Evolutionary conservation across 2,888 invertebrate species (phyloP).

Genomic region (Aporophyla nigra): DNA sequence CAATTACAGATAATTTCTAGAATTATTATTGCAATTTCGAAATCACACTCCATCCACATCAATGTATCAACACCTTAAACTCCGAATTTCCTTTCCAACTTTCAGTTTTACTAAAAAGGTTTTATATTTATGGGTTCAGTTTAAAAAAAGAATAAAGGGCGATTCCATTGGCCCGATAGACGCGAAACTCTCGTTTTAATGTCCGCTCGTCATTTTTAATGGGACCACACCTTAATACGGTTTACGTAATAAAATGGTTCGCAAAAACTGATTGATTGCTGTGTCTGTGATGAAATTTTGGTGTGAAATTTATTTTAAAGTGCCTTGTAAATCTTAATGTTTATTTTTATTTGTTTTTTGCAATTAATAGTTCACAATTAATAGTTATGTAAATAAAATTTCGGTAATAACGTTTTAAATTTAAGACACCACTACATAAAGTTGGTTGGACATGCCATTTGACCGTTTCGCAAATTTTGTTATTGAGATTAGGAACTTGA

Average conservation of each 20-base stretch:
- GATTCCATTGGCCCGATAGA: slow-evolving; percentile 77
- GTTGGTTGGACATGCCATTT: too few relatives aligned
- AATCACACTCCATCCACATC: slow-evolving; percentile 6
- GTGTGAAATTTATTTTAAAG: slow-evolving; percentile 57
- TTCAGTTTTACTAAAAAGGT: slow-evolving; percentile 70
- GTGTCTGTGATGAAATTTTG: slow-evolving; percentile 65
- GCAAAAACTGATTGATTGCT: slow-evolving; percentile 71
- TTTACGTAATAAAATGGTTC: slow-evolving; percentile 62
- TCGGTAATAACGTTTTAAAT: too few relatives aligned
- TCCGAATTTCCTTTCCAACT: slow-evolving; percentile 53
- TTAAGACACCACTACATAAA: too few relatives aligned
- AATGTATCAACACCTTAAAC: slow-evolving; percentile 44
- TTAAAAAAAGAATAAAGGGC: slow-evolving; percentile 68
- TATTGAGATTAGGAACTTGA: slow-evolving; percentile 39
- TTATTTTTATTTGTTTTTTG: slow-evolving; percentile 41
- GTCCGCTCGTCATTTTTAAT: slow-evolving; percentile 80
- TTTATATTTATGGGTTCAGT: slow-evolving; percentile 67
- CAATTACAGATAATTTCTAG: not conserved
- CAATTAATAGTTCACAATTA: too few relatives aligned
- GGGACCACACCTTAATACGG: slow-evolving; percentile 70
- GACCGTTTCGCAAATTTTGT: slow-evolving; percentile 35
- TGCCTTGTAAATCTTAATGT: slow-evolving; percentile 29
- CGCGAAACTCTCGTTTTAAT: slow-evolving; percentile 73
- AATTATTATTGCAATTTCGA: not conserved
- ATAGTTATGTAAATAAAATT: too few relatives aligned